A percentile compares a stretch with the other conserved stretches of the same genome.
Conservation (phyloP, 1,140 invertebrate genomes). For the Drosophila willistoni region DNA sequence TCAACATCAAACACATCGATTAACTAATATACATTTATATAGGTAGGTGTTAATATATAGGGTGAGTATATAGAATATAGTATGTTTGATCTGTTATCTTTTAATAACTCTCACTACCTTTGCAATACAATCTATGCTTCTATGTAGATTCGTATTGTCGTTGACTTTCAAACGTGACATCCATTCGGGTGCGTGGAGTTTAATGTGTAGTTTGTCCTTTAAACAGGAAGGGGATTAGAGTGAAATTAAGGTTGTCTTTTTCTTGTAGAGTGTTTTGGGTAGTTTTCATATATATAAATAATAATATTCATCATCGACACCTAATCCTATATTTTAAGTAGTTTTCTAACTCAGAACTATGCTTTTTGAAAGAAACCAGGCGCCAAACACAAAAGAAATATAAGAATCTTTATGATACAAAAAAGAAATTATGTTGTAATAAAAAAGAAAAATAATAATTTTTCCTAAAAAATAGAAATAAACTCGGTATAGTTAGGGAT, state of each 20-base stretch:
- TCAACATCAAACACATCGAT: slow-evolving; percentile 51
- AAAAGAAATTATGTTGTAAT: no score
- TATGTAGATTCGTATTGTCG: slow-evolving; percentile 85
- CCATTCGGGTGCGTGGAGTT: slow-evolving; percentile 87
- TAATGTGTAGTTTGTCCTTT: slow-evolving; percentile 78
- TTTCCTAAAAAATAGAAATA: no score
- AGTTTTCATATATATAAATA: neutral
- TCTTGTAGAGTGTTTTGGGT: slow-evolving; percentile 14
- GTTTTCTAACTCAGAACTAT: no score
- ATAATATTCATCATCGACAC: neutral
- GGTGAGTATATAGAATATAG: slow-evolving; percentile 21
- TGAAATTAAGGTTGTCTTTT: slow-evolving; percentile 14
- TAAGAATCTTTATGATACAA: no score
- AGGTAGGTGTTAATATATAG: slow-evolving; percentile 17
- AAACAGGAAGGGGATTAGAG: slow-evolving; percentile 41
- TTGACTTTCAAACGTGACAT: slow-evolving; percentile 85
- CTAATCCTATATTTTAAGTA: neutral
- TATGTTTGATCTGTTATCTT: slow-evolving; percentile 26
- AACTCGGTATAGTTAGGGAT: no score
- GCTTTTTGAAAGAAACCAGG: no score
- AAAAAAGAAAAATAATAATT: no score
- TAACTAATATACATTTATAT: slow-evolving; percentile 29
- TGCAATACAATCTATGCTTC: slow-evolving; percentile 88
- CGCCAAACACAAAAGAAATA: no score
- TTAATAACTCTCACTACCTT: slow-evolving; percentile 83